Conservation (phyloP, 2,888 invertebrate species). For the Chrysolina haemoptera region DNA sequence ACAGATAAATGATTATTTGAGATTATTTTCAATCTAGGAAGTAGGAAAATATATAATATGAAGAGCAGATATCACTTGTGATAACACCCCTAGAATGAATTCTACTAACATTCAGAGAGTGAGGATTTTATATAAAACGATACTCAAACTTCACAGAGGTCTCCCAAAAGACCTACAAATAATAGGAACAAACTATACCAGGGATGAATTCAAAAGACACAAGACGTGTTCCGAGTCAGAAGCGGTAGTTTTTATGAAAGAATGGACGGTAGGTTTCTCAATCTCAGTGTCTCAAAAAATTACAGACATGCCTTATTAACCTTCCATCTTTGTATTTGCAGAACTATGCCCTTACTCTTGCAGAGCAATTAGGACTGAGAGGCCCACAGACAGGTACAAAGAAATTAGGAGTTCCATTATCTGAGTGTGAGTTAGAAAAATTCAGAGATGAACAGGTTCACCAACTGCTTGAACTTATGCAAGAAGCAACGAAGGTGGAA, state of each 20-base stretch:
- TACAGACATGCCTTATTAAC: too few relatives aligned
- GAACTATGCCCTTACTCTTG: constrained; percentile 84
- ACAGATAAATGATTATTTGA: too few relatives aligned
- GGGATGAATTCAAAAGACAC: constrained; percentile 87
- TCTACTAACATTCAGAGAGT: constrained; percentile 70
- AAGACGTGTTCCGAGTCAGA: constrained; percentile 81
- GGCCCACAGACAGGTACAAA: constrained; percentile 73
- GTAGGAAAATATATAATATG: too few relatives aligned
- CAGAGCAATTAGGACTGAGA: constrained; percentile 76
- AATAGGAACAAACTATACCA: constrained; percentile 75
- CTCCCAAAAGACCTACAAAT: constrained; percentile 73
- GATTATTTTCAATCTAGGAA: too few relatives aligned
- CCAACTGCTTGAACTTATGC: constrained; percentile 87
- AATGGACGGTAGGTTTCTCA: constrained; percentile 84
- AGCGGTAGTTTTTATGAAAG: constrained; percentile 84
- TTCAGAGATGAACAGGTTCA: constrained; percentile 88
- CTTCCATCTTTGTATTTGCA: constrained; percentile 66
- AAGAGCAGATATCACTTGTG: not conserved
- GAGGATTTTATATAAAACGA: constrained; percentile 74
- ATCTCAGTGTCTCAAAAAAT: not conserved
- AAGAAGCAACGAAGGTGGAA: constrained; percentile 73
- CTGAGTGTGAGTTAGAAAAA: constrained; percentile 76
- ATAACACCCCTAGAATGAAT: constrained; percentile 40
- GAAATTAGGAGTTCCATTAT: constrained; percentile 77
- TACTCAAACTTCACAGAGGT: constrained; percentile 75